Evolutionary conservation across 2,888 invertebrate species (phyloP).

Genomic region (Geotrupes spiniger): DNA sequence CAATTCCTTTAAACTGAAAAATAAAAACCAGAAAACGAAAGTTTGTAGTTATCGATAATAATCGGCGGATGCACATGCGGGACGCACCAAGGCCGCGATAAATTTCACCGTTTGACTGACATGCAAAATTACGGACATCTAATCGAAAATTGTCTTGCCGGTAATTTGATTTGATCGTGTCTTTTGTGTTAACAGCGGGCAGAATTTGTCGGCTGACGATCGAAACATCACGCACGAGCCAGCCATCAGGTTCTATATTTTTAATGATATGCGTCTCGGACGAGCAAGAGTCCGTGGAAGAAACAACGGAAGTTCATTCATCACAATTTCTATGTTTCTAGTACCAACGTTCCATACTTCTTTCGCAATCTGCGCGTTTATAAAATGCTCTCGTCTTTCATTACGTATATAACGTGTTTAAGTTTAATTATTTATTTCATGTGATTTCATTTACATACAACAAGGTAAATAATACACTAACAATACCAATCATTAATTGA

Average conservation of each 20-base stretch:
- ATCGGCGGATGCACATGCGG: slow-evolving; percentile 47
- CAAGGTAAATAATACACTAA: no score
- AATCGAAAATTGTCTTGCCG: no score
- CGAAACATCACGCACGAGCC: slow-evolving; percentile 40
- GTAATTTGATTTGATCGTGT: no score
- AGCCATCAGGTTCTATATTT: slow-evolving; percentile 37
- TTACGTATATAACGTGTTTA: no score
- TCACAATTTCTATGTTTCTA: slow-evolving; percentile 38
- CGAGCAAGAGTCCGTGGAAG: slow-evolving; percentile 39
- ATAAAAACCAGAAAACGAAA: slow-evolving; percentile 25
- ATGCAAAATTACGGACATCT: no score
- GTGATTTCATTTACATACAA: no score
- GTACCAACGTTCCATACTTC: slow-evolving; percentile 12
- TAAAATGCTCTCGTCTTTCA: slow-evolving; percentile 4
- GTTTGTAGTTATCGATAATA: slow-evolving; percentile 24
- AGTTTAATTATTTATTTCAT: no score
- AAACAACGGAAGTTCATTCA: slow-evolving; percentile 40
- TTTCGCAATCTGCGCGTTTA: slow-evolving; percentile 14
- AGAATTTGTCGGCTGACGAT: slow-evolving; percentile 18
- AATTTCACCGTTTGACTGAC: slow-evolving; percentile 22
- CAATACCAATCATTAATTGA: no score
- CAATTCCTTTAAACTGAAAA: slow-evolving; percentile 66
- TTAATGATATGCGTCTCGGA: slow-evolving; percentile 38
- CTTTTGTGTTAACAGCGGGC: no score
- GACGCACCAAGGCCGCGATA: slow-evolving; percentile 43